Percentiles rank a stretch among this genome's conserved stretches.
Conservation (phyloP, 2,113 vertebrate species). For the Rhipidura dahli region DNA sequence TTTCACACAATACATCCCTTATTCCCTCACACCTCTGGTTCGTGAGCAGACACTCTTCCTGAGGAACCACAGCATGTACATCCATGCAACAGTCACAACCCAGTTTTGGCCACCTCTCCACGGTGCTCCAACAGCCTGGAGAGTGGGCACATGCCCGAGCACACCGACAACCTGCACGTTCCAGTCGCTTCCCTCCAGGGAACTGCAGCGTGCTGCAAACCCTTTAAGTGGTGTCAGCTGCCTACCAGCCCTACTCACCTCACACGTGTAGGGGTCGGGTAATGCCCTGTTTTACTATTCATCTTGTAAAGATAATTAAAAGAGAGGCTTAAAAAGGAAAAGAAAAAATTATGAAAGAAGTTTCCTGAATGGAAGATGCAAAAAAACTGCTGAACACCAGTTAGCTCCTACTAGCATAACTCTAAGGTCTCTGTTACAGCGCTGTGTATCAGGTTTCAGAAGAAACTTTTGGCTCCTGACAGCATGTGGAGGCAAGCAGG, state of each 20-base stretch:
- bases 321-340: not conserved
- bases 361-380: not conserved
- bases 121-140: not conserved
- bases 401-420: not conserved
- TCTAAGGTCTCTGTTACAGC: not conserved
- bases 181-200: not conserved
- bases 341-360: not conserved
- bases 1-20: not conserved
- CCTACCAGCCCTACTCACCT: not conserved
- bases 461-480: not conserved
- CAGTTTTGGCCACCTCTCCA: not conserved
- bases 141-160: fast-evolving
- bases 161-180: fast-evolving
- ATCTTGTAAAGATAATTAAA: not conserved
- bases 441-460: not conserved
- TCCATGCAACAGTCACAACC: not conserved
- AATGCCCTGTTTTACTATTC: not conserved
- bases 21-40: not conserved
- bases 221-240: not conserved
- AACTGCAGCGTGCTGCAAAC: not conserved
- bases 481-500: not conserved
- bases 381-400: not conserved
- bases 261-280: not conserved
- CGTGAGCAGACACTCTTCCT: not conserved
- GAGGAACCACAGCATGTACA: fast-evolving